Base-by-base conservation (phyloP, 2,797 vertebrate species). In the Rhabdophis nuchalis region DNA sequence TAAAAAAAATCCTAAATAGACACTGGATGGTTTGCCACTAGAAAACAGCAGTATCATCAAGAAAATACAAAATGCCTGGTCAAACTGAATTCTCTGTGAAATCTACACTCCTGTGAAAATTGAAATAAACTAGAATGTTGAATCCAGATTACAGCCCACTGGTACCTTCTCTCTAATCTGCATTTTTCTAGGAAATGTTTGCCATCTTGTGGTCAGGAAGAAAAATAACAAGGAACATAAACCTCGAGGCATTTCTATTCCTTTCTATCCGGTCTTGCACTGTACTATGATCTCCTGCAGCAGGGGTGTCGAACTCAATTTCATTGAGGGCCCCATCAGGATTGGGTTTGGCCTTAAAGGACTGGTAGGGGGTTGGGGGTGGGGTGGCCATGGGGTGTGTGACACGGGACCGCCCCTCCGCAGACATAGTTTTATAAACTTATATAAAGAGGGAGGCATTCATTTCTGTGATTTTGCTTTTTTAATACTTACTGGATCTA, bases 191-290 rank as follows among this genome's bases (percentile, higher is more conserved):
- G 96, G 95, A 94, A 95, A 94, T 4, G 54, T 16, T 95, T 96
- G 95, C 97, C 97, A 97, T 91, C 97, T 97, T 96, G 96, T 94
- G 97, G 93, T 93, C n/a, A 25, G 5, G 0, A 0, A 9, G 12
- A 3, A 60, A 89, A 72, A 93, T 46, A 89, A 56, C 0, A 0
- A 86, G 88, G 72, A 56, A 61, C 36, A 2, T 52, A 52, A 82
- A n/a, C 9, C 16, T 36, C 2, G 6, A 54, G 52, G n/a, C 23
- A 41, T 85, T 91, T 82, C 88, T n/a, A 91, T 57, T 25, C 32
- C 18, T 72, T 82, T 18, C 10, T 25, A 36, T 77, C n/a, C n/a
- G 4, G 8, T 36, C 27, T 32, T 54, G 50, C 13, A 89, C 1
- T 16, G 54, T 16, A 27, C 8, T 60, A 60, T 27, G 58, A 25